Base-by-base conservation (phyloP, 2,113 vertebrate genomes). In the Melierax canorus region DNA sequence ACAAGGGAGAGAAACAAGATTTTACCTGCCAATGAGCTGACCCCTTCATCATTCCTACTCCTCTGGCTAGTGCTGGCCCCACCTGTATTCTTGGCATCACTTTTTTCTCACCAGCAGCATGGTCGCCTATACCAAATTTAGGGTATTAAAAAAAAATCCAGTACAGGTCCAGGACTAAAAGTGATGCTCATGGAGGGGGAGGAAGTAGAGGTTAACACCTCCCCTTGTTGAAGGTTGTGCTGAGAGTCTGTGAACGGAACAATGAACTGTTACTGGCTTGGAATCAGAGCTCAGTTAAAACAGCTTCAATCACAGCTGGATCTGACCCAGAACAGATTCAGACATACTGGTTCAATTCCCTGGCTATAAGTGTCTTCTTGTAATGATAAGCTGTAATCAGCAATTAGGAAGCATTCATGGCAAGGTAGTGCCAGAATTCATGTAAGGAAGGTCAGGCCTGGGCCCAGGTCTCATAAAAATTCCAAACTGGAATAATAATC, bases 271-370 rank as follows among this genome's bases (percentile, higher is more conserved):
- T 56, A 82, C 34, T 82, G 87, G 76, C 62, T 91, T 90, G 45
- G 84, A 91, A 91, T 95, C 69, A 79, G 51, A 87, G 81, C 64
- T 89, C 89, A 90, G 14, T 64, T 85, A 60, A 72, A 94, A 78
- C 60, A 96, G 73, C 41, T 93, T 79, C 95, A 85, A 51, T 85
- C 87, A 88, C 83, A 95, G 84, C 66, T 96, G 93, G 87, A 95
- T 82, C 87, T 94, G 93, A 93, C 94, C 92, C 87, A 96, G 87
- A 95, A 96, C 45, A 91, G 93, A 93, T 85, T 95, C 77, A 95
- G 90, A 95, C 66, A 82, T 53, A 90, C 69, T 58, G 84, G 92
- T 96, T 96, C 84, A 88, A 48, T 94, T 95, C 93, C 71, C 69
- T 91, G 81, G 92, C 91, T 96, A 62, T 94, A 97, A 95, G 60